A percentile compares a stretch with the other conserved stretches of the same genome.
Conservation (phyloP, 2,113 vertebrate genomes). For the Ceyx melanurus region DNA sequence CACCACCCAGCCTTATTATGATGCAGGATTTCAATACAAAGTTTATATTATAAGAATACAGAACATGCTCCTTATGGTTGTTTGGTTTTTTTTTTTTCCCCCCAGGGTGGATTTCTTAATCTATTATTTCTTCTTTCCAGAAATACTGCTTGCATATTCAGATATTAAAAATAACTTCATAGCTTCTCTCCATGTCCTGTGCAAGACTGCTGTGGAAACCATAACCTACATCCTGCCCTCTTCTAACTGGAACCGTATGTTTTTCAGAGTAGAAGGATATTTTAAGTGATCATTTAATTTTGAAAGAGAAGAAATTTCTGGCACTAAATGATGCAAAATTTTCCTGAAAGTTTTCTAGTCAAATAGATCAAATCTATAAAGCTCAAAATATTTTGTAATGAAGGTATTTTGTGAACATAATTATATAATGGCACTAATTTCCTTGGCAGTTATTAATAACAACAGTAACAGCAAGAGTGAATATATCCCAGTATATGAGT, state of each 20-base stretch:
- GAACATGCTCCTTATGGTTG: neutral
- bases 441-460: neutral
- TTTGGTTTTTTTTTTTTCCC: neutral
- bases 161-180: conserved; percentile 13
- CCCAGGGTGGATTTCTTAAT: neutral
- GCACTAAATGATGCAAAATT: neutral
- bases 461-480: neutral
- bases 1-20: neutral
- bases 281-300: neutral
- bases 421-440: neutral
- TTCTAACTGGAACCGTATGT: neutral
- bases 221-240: neutral
- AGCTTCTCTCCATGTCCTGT: neutral
- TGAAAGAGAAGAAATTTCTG: neutral
- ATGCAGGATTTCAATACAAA: neutral
- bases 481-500: neutral
- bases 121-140: neutral
- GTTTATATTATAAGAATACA: neutral
- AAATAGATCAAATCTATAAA: neutral
- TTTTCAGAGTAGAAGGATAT: neutral
- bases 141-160: neutral
- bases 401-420: neutral
- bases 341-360: neutral
- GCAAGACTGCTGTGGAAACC: neutral
- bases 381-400: neutral